phyloP scores from a whole-genome alignment of 2,888 invertebrate genomes.

The Trissonchulus sp. region DNA sequence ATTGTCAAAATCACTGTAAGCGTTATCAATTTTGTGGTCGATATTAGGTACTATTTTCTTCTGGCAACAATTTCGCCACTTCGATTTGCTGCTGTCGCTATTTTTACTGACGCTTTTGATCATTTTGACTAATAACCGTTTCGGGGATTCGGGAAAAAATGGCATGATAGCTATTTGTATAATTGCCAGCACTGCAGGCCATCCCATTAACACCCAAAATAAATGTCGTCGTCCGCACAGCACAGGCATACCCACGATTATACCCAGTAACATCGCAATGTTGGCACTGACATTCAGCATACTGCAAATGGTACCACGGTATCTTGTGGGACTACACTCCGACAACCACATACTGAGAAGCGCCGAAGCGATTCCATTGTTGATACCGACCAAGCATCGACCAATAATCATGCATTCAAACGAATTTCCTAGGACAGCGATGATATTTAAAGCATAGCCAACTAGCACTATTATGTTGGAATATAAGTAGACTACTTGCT shows the following conservation, averaged over 20 bases:
- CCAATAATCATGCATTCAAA: neutral
- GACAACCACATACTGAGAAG: neutral
- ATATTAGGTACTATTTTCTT: too few relatives aligned
- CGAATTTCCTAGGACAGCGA: neutral
- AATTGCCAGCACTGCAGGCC: neutral
- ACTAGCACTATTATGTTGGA: neutral
- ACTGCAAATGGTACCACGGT: neutral
- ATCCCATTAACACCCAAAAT: neutral
- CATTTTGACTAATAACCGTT: too few relatives aligned
- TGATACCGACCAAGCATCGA: neutral
- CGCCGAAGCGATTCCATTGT: neutral
- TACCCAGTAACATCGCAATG: neutral
- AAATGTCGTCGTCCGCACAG: neutral
- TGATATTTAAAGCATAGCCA: neutral
- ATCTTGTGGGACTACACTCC: neutral
- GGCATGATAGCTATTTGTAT: neutral
- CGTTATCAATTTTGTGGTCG: too few relatives aligned
- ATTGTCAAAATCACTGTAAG: too few relatives aligned
- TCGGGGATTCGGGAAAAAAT: neutral
- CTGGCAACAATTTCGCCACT: too few relatives aligned
- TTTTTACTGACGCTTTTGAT: too few relatives aligned
- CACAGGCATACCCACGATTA: neutral
- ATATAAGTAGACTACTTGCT: neutral
- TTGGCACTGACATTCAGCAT: neutral
- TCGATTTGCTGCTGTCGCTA: too few relatives aligned